Evolutionary conservation across 2,113 vertebrate genomes (phyloP).

Genomic region (Leptosomus discolor): DNA sequence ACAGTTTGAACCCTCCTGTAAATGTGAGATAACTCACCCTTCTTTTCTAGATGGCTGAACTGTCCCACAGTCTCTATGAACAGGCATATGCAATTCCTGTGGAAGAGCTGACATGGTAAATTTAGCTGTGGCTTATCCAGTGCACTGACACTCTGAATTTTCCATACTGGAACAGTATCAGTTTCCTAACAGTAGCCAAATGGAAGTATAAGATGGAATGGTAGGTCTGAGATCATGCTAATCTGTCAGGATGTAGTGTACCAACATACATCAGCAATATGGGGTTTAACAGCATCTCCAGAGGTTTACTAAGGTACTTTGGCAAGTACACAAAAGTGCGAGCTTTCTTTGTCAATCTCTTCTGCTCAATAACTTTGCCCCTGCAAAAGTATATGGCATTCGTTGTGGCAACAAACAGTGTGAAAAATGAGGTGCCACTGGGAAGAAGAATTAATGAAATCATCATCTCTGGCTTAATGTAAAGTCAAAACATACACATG

Average conservation of each 20-base stretch:
- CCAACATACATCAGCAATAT: neutral
- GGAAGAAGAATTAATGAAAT: neutral
- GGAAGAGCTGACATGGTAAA: neutral
- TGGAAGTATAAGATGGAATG: neutral
- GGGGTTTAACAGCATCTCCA: neutral
- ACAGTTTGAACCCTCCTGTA: neutral
- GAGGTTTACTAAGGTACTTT: neutral
- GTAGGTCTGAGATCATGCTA: neutral
- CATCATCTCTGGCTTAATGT: neutral
- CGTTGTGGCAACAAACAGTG: neutral
- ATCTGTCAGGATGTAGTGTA: neutral
- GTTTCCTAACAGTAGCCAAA: neutral
- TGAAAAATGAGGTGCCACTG: neutral
- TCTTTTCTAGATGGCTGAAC: neutral
- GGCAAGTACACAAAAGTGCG: neutral
- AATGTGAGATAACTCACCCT: neutral
- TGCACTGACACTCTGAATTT: neutral
- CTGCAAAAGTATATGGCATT: neutral
- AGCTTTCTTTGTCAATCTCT: neutral
- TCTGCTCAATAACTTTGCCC: neutral
- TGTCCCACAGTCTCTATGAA: neutral
- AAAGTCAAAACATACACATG: neutral
- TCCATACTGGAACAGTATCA: neutral
- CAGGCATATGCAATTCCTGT: neutral
- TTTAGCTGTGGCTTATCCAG: neutral